Conservation (phyloP, 2,888 invertebrate species). For the Stenchaetothrips biformis region DNA sequence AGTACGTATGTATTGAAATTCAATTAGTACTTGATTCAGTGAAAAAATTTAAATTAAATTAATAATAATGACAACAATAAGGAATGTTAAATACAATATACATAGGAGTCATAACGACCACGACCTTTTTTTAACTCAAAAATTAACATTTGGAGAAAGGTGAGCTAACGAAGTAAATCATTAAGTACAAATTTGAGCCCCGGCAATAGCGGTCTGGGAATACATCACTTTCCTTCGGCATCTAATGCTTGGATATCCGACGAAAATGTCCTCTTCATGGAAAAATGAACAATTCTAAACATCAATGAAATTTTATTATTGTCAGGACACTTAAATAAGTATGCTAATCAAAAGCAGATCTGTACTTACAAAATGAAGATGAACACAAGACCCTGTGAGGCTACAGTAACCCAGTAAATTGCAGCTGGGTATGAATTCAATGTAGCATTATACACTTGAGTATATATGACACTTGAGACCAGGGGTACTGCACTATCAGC, state of each 20-base stretch:
- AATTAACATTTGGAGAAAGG: too few species aligned
- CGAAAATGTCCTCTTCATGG: neutral
- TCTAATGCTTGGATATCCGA: neutral
- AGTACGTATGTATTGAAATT: too few species aligned
- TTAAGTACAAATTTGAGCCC: too few species aligned
- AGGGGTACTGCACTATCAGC: constrained; percentile 76
- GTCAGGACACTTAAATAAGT: neutral
- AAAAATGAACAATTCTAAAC: constrained; percentile 3
- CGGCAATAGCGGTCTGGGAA: neutral
- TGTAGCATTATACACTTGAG: constrained; percentile 66
- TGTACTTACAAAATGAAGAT: neutral
- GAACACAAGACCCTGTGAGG: constrained; percentile 56
- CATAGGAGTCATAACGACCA: too few species aligned
- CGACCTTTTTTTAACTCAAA: too few species aligned
- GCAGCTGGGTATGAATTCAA: constrained; percentile 52
- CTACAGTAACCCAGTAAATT: constrained; percentile 68
- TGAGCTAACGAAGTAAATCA: too few species aligned
- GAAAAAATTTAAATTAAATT: too few species aligned
- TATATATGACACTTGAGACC: constrained; percentile 66
- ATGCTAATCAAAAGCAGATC: neutral
- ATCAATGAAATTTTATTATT: neutral
- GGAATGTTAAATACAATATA: too few species aligned
- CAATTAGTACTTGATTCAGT: too few species aligned
- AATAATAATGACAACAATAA: too few species aligned
- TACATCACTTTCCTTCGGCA: neutral